A percentile compares a stretch with the other conserved stretches of the same genome.
These are phyloP conservation scores for Casuarius casuarius DNA, from an alignment of 2,113 vertebrate genomes.

Conservation along the genomic window DNA sequence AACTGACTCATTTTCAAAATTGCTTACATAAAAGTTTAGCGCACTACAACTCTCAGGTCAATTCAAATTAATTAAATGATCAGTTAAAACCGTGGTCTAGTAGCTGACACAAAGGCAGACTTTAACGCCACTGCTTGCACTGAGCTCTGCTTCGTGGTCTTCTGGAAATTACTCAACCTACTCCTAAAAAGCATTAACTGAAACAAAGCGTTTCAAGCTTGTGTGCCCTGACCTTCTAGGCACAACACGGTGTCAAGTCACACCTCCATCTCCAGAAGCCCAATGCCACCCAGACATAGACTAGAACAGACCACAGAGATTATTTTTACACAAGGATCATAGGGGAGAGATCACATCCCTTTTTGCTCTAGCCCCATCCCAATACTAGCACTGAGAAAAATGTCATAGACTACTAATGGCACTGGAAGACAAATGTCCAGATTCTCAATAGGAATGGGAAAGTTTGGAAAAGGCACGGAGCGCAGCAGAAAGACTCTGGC, in stretches of 20 bases:
- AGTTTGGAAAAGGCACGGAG: neutral
- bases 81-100: neutral
- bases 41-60: neutral
- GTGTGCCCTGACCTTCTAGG: neutral
- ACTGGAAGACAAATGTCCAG: neutral
- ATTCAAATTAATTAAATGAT: neutral
- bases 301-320: neutral
- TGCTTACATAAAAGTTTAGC: slow-evolving; percentile 10
- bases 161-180: neutral
- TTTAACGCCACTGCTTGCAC: neutral
- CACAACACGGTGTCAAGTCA: neutral
- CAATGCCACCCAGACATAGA: neutral
- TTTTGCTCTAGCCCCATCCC: neutral
- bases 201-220: neutral
- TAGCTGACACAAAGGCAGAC: neutral
- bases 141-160: neutral
- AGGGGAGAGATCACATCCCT: neutral
- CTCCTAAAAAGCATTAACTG: neutral
- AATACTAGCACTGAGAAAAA: neutral
- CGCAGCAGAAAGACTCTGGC: neutral
- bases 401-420: neutral
- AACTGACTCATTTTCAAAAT: slow-evolving; percentile 32
- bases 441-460: neutral
- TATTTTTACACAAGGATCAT: neutral
- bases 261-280: neutral